Conservation (phyloP, 2,888 invertebrate species). For the Drosophila aldrichi region DNA sequence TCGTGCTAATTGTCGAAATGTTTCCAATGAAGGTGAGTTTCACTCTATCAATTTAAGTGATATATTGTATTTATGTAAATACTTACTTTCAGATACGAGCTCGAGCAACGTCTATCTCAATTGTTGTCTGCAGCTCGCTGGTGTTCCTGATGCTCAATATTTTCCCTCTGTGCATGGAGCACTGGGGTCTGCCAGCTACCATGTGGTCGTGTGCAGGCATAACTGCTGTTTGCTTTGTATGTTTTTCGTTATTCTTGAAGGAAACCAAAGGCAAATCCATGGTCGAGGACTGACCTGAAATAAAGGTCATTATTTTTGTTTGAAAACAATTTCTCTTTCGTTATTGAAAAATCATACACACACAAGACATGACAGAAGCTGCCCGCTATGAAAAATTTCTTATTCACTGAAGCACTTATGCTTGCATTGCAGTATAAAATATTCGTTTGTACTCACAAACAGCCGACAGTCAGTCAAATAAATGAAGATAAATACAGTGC, state of each 20-base stretch:
- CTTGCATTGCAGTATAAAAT: too few relatives aligned
- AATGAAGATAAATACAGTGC: too few relatives aligned
- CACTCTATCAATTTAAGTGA: background rate
- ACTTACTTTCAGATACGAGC: constrained; percentile 75
- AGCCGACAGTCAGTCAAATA: too few relatives aligned
- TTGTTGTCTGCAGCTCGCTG: constrained; percentile 69
- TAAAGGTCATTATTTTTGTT: background rate
- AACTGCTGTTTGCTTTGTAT: constrained; percentile 61
- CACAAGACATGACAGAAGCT: background rate
- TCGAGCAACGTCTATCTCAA: constrained; percentile 68
- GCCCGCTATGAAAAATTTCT: background rate
- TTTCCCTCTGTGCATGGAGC: constrained; percentile 75
- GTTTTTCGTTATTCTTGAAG: constrained; percentile 63
- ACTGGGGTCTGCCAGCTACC: constrained; percentile 63
- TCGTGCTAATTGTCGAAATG: constrained; percentile 82
- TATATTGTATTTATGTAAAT: background rate
- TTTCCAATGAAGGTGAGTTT: constrained; percentile 80
- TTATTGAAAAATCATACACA: background rate
- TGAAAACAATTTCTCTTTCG: background rate
- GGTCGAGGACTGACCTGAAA: constrained; percentile 50
- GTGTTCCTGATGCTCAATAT: constrained; percentile 77
- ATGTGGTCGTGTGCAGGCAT: constrained; percentile 73
- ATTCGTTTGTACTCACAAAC: too few relatives aligned
- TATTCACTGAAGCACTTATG: background rate
- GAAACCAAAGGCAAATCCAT: constrained; percentile 81